Evolutionary conservation across 2,797 vertebrate genomes (phyloP), one percentile per base, ranked within the genome.

Genomic region (Malurus leucopterus): DNA sequence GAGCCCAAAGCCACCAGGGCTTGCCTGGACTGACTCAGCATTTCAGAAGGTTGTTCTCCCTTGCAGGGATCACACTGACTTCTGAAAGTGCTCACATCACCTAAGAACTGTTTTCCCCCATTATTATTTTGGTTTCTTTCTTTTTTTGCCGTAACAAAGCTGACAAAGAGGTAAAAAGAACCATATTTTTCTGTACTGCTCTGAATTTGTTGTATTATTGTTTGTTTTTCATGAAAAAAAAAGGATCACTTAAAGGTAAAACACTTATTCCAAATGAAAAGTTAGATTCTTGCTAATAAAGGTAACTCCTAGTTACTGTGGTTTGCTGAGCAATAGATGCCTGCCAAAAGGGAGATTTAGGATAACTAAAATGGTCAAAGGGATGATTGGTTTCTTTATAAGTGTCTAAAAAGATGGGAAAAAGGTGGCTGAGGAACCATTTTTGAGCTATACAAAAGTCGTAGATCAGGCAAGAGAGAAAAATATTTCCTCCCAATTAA

Each of bases 11-110:
- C 36, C 7, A 76, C 0, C 2, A 86, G 84, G 79, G 59, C 14
- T 91, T 88, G 74, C 71, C 87, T 86, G 71, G 23, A 11, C 89
- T 89, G 90, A 93, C 73, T 92, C 89, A 88, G 90, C 89, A 89
- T 9, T 84, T 79, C 82, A 64, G 70, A 91, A 94, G 50, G 77
- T 86, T 84, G 79, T 78, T 81, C 49, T 86, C 17, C 65, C 36
- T 67, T 83, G n/a, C 14, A 89, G 70, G 47, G 70, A 74, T 64
- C 79, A 41, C 20, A 6, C 24, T 41, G 41, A 84, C 55, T 90
- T 80, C 63, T 81, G 43, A 54, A 62, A 4, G 15, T 36, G 32
- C 50, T 61, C 11, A 1, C 26, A 29, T 8, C 1, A 14, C 23
- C 15, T 34, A 38, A 61, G 30, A 16, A 6, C 21, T 77, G 17